These are phyloP conservation scores for Mastomys coucha DNA, from an alignment of 2,113 vertebrate genomes.

Conservation along the genomic window DNA sequence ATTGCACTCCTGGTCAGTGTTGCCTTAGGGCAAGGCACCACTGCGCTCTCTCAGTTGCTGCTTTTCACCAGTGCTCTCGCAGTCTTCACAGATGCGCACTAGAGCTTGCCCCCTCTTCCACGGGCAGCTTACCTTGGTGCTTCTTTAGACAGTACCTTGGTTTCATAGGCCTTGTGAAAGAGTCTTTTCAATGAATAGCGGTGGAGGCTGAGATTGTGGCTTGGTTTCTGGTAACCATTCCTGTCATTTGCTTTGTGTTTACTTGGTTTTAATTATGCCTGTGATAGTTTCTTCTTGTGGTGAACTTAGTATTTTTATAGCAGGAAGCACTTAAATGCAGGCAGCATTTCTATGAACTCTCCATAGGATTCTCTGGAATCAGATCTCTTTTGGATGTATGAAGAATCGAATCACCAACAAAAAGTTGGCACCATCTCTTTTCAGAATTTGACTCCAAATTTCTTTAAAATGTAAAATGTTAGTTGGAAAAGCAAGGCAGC, in stretches of 20 bases:
- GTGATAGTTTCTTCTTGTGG: background rate
- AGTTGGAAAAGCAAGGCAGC: too few species aligned
- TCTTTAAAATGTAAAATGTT: background rate
- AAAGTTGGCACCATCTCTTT: background rate
- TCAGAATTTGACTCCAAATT: background rate
- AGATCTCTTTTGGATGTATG: background rate
- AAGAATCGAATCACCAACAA: background rate
- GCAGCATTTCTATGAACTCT: background rate
- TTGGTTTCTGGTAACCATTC: background rate
- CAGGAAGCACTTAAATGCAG: background rate
- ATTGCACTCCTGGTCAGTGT: background rate
- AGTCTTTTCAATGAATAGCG: background rate
- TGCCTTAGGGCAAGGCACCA: background rate
- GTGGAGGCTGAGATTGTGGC: background rate
- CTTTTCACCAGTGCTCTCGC: background rate
- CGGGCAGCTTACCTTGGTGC: background rate
- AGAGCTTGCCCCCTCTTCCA: background rate
- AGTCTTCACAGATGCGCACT: background rate
- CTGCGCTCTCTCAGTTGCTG: background rate
- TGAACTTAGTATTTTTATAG: conserved; percentile 15
- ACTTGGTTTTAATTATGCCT: background rate
- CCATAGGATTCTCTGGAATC: background rate
- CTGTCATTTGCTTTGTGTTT: background rate
- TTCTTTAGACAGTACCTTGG: conserved; percentile 3
- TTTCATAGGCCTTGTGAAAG: conserved; percentile 7